These are phyloP conservation scores for Dolichotis patagonum DNA, from an alignment of 2,113 vertebrate genomes.

Conservation along the genomic window DNA sequence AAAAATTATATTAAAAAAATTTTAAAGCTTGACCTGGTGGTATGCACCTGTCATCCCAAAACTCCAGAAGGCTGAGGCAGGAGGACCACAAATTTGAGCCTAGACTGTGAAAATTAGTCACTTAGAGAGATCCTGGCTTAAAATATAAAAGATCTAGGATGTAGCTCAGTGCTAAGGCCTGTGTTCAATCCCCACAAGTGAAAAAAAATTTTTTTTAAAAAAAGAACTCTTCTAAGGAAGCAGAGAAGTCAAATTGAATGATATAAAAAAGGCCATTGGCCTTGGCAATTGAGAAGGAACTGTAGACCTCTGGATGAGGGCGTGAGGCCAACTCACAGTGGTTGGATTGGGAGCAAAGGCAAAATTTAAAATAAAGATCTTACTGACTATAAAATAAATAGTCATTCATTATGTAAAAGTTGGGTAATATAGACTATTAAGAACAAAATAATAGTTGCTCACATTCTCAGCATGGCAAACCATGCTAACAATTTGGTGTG, in stretches of 20 bases:
- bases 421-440: background rate
- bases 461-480: background rate
- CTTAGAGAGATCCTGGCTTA: background rate
- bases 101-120: background rate
- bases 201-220: background rate
- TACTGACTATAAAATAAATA: conserved; percentile 18
- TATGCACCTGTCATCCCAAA: background rate
- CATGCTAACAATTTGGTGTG: background rate
- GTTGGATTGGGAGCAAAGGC: conserved; percentile 40
- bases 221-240: background rate
- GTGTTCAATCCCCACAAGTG: background rate
- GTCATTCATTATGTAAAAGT: conserved; percentile 22
- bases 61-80: background rate
- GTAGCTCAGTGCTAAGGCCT: background rate
- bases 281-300: conserved; percentile 6
- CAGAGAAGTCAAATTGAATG: conserved; percentile 29
- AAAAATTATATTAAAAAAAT: conserved; percentile 34
- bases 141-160: background rate
- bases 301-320: background rate
- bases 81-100: background rate
- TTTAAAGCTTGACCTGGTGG: background rate
- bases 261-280: conserved; percentile 34
- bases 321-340: conserved; percentile 25
- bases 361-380: conserved; percentile 45
- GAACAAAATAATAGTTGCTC: background rate